A percentile compares a stretch with the other conserved stretches of the same genome.
Conservation (phyloP, 2,797 vertebrate species). For the Erethizon dorsatum region DNA sequence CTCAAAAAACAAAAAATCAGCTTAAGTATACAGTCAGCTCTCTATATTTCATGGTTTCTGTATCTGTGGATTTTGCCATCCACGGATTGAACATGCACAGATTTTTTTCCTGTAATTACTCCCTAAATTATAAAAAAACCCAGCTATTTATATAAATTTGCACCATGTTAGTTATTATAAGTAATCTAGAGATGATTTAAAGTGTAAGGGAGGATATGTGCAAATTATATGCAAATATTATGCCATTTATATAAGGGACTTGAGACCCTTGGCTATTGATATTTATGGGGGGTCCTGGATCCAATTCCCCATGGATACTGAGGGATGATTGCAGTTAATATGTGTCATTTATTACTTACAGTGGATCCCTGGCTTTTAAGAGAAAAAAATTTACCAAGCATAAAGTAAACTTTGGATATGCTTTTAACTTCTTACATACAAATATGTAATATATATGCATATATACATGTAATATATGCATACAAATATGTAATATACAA, state of each 20-base stretch:
- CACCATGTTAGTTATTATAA: not conserved
- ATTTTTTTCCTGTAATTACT: not conserved
- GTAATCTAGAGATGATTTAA: not conserved
- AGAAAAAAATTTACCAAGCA: conserved; percentile 15
- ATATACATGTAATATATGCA: not conserved
- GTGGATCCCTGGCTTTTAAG: not conserved
- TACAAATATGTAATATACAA: not conserved
- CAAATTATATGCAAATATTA: not conserved
- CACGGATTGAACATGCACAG: not conserved
- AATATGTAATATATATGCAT: not conserved
- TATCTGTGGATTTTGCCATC: not conserved
- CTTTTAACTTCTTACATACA: not conserved
- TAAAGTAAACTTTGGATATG: conserved; percentile 29
- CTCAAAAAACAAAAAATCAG: not conserved
- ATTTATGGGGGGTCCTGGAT: not conserved
- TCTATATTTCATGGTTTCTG: not conserved
- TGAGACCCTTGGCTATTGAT: not conserved
- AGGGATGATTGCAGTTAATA: not conserved
- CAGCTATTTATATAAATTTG: not conserved
- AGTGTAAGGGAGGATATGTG: not conserved
- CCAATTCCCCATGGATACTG: not conserved
- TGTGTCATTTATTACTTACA: conserved; percentile 12
- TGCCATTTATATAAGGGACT: not conserved
- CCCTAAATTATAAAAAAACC: not conserved
- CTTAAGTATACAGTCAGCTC: not conserved